A percentile compares a stretch with the other conserved stretches of the same genome.
Conservation (phyloP, 2,797 vertebrate genomes). For the Petrocephalus schoutedeni region DNA sequence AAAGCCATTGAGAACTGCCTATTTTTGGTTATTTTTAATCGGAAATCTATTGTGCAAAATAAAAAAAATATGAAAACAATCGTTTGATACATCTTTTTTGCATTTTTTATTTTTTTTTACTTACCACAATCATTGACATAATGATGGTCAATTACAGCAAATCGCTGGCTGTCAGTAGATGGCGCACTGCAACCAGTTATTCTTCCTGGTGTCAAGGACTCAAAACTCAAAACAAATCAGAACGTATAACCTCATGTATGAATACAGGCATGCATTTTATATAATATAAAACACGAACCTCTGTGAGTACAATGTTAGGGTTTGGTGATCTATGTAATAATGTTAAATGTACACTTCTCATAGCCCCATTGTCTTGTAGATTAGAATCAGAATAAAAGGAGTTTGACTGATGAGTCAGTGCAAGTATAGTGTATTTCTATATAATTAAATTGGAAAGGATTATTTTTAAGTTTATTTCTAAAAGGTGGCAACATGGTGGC, state of each 20-base stretch:
- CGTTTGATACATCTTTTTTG: background rate
- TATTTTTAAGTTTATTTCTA: background rate
- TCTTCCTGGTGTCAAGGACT: background rate
- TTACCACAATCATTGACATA: background rate
- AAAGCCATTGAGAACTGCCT: background rate
- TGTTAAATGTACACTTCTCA: background rate
- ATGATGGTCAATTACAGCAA: background rate
- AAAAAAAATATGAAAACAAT: background rate
- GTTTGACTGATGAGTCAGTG: background rate
- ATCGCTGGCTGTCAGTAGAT: constrained; percentile 47
- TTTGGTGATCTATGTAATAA: background rate
- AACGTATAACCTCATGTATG: background rate
- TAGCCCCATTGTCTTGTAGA: background rate
- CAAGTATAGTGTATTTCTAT: background rate
- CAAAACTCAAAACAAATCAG: background rate
- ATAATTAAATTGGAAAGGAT: background rate
- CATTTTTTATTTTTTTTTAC: background rate
- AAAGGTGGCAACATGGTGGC: background rate
- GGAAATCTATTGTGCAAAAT: background rate
- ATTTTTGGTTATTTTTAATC: background rate
- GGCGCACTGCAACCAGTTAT: constrained; percentile 44
- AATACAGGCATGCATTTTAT: background rate
- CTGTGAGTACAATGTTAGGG: background rate
- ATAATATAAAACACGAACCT: background rate
- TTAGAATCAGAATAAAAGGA: background rate